Evolutionary conservation across 30 jellyfish, hydroid and myxozoan genomes (phyloP), one percentile per base, ranked within the genome.

Genomic region (Hydractinia echinata): DNA sequence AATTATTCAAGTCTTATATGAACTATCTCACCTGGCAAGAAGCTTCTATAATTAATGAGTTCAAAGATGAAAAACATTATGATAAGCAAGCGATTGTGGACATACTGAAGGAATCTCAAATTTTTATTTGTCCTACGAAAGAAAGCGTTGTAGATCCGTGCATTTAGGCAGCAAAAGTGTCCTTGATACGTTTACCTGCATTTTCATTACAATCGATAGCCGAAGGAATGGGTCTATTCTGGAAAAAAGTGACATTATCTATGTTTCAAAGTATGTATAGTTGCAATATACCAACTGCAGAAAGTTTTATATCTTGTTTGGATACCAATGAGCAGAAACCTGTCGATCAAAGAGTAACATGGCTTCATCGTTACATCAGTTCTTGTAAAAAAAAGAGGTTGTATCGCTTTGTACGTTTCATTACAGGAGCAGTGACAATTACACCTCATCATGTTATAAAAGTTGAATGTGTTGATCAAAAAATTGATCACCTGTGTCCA

Each of bases 381-480:
- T n/a, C n/a, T n/a, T n/a, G n/a, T n/a, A n/a, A n/a, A n/a, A n/a
- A n/a, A n/a, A n/a, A n/a, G n/a, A n/a, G n/a, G n/a, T n/a, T 67
- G 19, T 19, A 67, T 67, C 14, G 48, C 10, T 19, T 67, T 13
- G 77, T 67, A 10, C 77, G 77, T 44, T 13, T 67, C 48, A 67
- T 67, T 19, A 67, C 77, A 9, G 48, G 77, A n/a, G 77, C 77
- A 13, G 77, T 67, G 44, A 10, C 77, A 13, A 67, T 67, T 10
- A 10, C 77, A 10, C 13, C 48, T 10, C 13, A 13, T 10, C 44
- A 13, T 8, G 19, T 10, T 10, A 67, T 67, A 8, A 67, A 67
- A 67, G 77, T 67, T 10, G 48, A 13, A 19, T 10, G 13, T 67
- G 77, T 67, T 10, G 77, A 67, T 67, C 77, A 67, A 67, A 13